A percentile compares a stretch with the other conserved stretches of the same genome.
Evolutionary conservation across 2,113 vertebrate genomes (phyloP).

Genomic region (Paradisaea rubra): DNA sequence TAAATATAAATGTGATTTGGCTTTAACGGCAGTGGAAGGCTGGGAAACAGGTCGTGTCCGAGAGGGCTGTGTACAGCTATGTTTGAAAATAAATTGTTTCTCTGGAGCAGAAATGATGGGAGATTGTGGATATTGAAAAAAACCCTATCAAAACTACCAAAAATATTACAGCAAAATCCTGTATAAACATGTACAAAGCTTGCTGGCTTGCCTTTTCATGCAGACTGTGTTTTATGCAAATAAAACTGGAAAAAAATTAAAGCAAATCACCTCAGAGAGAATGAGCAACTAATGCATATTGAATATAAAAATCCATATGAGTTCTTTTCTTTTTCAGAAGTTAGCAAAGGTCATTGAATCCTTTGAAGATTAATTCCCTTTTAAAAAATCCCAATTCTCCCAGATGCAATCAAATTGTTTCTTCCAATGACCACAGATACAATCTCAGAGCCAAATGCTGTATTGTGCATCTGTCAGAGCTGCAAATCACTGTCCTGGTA

Average conservation of each 20-base stretch:
- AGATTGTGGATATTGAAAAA: neutral
- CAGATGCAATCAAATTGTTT: constrained; percentile 27
- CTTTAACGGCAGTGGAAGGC: neutral
- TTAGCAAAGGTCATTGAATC: constrained; percentile 38
- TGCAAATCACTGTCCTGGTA: neutral
- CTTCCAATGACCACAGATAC: constrained; percentile 31
- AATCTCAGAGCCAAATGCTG: constrained; percentile 38
- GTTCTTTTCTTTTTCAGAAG: constrained; percentile 2
- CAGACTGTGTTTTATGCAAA: constrained; percentile 25
- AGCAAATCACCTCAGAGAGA: constrained; percentile 31
- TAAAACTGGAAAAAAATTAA: neutral
- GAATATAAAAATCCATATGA: constrained; percentile 40
- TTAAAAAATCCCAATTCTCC: constrained; percentile 30
- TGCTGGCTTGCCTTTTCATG: neutral
- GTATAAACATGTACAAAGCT: neutral
- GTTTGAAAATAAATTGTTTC: constrained; percentile 24
- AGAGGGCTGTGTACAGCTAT: neutral
- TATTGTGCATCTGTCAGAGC: constrained; percentile 50
- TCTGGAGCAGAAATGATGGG: neutral
- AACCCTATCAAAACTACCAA: neutral
- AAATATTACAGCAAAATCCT: neutral
- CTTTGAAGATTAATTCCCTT: constrained; percentile 44
- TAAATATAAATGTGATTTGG: constrained; percentile 56
- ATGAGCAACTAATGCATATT: neutral
- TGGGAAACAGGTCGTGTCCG: neutral